Evolutionary conservation across 2,113 vertebrate species (phyloP).

Genomic region (Ardeotis arabs): DNA sequence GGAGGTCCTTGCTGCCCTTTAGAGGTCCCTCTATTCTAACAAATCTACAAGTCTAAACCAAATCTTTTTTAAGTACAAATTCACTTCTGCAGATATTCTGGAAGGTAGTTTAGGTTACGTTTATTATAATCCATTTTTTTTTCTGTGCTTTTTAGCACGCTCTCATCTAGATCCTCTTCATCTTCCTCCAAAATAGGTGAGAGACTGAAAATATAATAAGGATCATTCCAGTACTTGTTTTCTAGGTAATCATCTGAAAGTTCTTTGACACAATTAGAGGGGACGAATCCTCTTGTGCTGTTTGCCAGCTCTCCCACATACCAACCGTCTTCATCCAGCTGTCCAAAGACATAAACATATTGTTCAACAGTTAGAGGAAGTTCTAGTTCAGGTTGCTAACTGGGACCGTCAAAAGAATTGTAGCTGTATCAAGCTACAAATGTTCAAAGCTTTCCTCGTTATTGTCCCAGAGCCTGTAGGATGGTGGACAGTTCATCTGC

Average conservation of each 20-base stretch:
- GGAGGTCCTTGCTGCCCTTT: too few species aligned
- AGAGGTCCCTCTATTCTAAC: too few species aligned
- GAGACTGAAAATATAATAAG: not conserved
- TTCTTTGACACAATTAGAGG: not conserved
- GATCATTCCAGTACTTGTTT: not conserved
- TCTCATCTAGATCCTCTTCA: not conserved
- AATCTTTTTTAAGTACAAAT: not conserved
- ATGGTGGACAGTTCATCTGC: not conserved
- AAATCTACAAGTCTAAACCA: not conserved
- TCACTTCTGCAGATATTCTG: not conserved
- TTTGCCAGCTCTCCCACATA: not conserved
- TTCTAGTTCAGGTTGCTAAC: too few species aligned
- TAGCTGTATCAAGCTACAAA: too few species aligned
- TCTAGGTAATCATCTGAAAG: not conserved
- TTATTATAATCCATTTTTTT: not conserved
- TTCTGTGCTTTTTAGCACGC: not conserved
- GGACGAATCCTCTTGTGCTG: not conserved
- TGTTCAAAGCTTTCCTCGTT: too few species aligned
- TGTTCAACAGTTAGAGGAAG: too few species aligned
- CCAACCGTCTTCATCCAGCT: not conserved
- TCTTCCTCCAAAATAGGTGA: not conserved
- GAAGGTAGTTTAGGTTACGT: not conserved
- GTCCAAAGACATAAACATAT: too few species aligned
- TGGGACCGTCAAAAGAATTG: too few species aligned
- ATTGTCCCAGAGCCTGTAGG: not conserved